Base-by-base conservation (phyloP, 2,113 vertebrate genomes). In the Indicator indicator region DNA sequence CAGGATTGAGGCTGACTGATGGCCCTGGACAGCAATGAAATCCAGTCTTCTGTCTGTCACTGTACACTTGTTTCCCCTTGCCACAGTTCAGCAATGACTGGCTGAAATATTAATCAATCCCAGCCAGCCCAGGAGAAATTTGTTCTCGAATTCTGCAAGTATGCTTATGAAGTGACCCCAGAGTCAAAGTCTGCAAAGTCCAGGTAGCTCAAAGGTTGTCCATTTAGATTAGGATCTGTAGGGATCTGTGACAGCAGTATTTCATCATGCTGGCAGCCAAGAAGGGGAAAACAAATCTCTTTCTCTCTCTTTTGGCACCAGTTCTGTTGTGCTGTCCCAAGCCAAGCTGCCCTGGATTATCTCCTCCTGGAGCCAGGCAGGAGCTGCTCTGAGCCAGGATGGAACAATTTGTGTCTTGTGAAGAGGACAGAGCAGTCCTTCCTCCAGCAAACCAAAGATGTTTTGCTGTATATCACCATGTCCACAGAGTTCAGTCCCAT, bases 1-100 rank as follows among this genome's bases (percentile, higher is more conserved):
- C 9, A 40, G 70, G 73, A 86, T 62, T 58, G 86, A 67, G 38
- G 23, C 40, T 86, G 96, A 86, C 38, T 69, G 86, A 90, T 72
- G 82, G 92, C 78, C 68, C 91, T 58, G 71, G 90, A 89, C 86
- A 93, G 83, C 67, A 90, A 11, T 76, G 81, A 77, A 88, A 90
- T 56, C 16, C 67, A 46, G 46, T 24, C 67, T 86, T 56, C 78
- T 94, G 64, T 54, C 79, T 65, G 48, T 65, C 70, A 68, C 26
- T 1, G 14, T 27, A n/a, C 10, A 5, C 80, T 62, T n/a, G 4
- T 87, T 72, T 88, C 36, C 83, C 58, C 36, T 64, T 75, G 62
- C 69, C 76, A 54, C 69, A 75, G 76, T 74, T 78, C 92, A 74
- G 92, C 33, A 38, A 1, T 65, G 65, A 76, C 88, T 90, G 67